phyloP scores from a whole-genome alignment of 2,113 vertebrate species.

The Gambusia holbrooki region DNA sequence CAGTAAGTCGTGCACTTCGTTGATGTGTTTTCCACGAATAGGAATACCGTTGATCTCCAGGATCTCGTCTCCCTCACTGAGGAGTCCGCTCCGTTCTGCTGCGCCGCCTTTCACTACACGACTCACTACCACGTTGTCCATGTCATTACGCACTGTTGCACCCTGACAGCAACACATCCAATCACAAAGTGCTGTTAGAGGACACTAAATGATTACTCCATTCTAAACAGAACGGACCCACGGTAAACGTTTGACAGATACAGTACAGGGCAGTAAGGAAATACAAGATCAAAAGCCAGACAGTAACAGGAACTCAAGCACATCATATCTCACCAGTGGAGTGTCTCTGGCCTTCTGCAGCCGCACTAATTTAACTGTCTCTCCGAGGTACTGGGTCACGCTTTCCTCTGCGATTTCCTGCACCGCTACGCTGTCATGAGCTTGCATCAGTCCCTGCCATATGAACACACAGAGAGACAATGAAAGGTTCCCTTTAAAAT shows the following conservation, averaged over 20 bases:
- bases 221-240: background rate
- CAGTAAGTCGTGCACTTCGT: conserved; percentile 94
- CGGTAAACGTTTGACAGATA: background rate
- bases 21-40: conserved; percentile 93
- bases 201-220: background rate
- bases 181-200: background rate
- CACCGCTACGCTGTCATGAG: conserved; percentile 91
- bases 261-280: background rate
- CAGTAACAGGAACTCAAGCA: background rate
- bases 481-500: background rate
- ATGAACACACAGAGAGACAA: conserved; percentile 12
- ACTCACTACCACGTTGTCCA: conserved; percentile 95
- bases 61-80: conserved; percentile 95
- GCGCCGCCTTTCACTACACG: conserved; percentile 95
- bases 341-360: conserved; percentile 93
- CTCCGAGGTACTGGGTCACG: conserved; percentile 85
- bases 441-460: conserved; percentile 89
- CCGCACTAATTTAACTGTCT: conserved; percentile 93
- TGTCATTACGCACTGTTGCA: conserved; percentile 93
- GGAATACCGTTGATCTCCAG: conserved; percentile 93
- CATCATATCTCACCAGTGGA: conserved; percentile 85
- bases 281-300: background rate
- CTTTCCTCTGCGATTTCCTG: conserved; percentile 89
- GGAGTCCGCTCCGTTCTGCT: conserved; percentile 91
- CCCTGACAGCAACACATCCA: conserved; percentile 78